Evolutionary conservation across 2,888 invertebrate genomes (phyloP).

Genomic region (Xestia c-nigrum): DNA sequence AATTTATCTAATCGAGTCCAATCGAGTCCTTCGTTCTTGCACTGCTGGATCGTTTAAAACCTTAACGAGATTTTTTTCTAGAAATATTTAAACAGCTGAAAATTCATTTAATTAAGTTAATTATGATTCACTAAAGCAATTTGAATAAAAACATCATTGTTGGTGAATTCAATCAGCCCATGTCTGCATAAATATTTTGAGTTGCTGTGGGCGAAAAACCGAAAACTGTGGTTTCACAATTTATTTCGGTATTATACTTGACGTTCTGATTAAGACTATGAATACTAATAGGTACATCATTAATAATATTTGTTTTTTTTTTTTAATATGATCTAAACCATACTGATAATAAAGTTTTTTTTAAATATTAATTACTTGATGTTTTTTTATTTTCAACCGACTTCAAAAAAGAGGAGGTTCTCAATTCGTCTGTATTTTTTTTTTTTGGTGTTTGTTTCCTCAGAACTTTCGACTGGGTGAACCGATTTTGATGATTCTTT

Average conservation of each 20-base stretch:
- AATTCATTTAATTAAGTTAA: constrained; percentile 26
- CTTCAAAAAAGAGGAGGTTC: too few relatives aligned
- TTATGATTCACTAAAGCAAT: constrained; percentile 28
- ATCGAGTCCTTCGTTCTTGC: too few relatives aligned
- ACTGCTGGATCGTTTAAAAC: background rate
- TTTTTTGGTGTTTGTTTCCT: too few relatives aligned
- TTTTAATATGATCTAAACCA: too few relatives aligned
- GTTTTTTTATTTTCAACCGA: too few relatives aligned
- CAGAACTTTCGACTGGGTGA: too few relatives aligned
- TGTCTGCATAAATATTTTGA: constrained; percentile 42
- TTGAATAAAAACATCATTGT: constrained; percentile 40
- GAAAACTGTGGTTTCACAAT: constrained; percentile 35
- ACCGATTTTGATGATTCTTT: too few relatives aligned
- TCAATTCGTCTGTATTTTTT: too few relatives aligned
- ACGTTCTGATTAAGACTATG: constrained; percentile 24
- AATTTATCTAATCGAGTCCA: too few relatives aligned
- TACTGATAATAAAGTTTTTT: too few relatives aligned
- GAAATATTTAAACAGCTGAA: background rate
- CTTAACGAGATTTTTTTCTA: background rate
- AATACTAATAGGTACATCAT: constrained; percentile 21
- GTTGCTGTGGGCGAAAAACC: constrained; percentile 18
- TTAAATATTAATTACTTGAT: too few relatives aligned
- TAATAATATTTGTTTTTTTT: background rate
- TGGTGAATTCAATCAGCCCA: constrained; percentile 11
- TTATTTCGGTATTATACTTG: constrained; percentile 39